Evolutionary conservation across 30 jellyfish, hydroid and myxozoan species (phyloP).

Genomic region (Mastigias papua): DNA sequence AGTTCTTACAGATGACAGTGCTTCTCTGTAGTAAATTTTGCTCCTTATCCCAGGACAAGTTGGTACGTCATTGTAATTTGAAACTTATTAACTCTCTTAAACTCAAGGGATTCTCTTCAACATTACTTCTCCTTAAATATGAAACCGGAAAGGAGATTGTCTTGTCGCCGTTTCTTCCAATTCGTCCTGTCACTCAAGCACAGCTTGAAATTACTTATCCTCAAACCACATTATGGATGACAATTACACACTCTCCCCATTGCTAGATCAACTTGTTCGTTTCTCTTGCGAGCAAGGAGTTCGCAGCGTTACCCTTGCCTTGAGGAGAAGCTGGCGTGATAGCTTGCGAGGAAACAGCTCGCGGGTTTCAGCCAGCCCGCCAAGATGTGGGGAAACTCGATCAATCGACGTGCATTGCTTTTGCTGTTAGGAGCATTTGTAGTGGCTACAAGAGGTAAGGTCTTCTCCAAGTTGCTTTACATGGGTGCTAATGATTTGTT

Average conservation of each 20-base stretch:
- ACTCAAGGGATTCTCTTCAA: too few species aligned
- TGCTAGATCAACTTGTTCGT: slow-evolving; percentile 43
- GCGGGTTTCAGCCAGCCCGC: slow-evolving; percentile 88
- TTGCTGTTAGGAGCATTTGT: slow-evolving; percentile 57
- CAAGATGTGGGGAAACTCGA: slow-evolving; percentile 76
- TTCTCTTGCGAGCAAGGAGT: slow-evolving; percentile 34
- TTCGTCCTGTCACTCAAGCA: slow-evolving; percentile 70
- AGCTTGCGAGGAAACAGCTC: slow-evolving; percentile 82
- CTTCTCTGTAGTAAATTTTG: too few species aligned
- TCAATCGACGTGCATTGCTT: slow-evolving; percentile 26
- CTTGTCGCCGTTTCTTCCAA: slow-evolving; percentile 42
- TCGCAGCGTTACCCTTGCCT: slow-evolving; percentile 41
- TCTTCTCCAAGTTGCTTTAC: not conserved
- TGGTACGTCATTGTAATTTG: too few species aligned
- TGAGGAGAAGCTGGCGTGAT: slow-evolving; percentile 70
- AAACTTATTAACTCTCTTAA: too few species aligned
- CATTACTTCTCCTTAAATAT: too few species aligned
- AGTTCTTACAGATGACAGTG: too few species aligned
- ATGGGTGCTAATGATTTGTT: not conserved
- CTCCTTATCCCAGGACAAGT: too few species aligned
- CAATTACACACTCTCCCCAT: slow-evolving; percentile 12
- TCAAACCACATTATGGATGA: slow-evolving; percentile 47
- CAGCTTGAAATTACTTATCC: slow-evolving; percentile 62
- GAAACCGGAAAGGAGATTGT: slow-evolving; percentile 53
- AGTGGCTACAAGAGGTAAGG: slow-evolving; percentile 49